Base-by-base conservation (phyloP, 1,140 invertebrate species). In the Tenebrio molitor region DNA sequence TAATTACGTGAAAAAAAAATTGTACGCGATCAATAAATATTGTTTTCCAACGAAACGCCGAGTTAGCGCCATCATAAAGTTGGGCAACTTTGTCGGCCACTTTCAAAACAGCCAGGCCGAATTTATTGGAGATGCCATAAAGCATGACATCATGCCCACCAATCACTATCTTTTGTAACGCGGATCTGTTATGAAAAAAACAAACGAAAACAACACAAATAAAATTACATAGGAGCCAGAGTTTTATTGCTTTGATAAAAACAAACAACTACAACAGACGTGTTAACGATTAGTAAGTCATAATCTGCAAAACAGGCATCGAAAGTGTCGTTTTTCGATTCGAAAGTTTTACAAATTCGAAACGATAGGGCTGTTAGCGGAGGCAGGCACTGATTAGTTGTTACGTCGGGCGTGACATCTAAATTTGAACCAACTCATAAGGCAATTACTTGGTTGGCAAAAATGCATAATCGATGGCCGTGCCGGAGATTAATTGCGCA, bases 401-500 rank as follows among this genome's bases (percentile, higher is more conserved):
- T 15, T 1, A 58, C 19, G 50, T 58, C 29, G 50, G 50, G 50
- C 50, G 50, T 58, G 50, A 58, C 50, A 58, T 58, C 50, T 58
- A 58, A 58, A 58, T 58, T 58, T 58, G 21, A 58, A 58, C 21
- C 19, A 58, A 58, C n/a, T 58, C 36, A 15, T n/a, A 17, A 50
- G 17, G 21, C 50, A 58, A 58, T 58, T 58, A 58, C 50, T n/a
- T 6, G 50, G 29, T 29, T 15, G n/a, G n/a, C n/a, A 58, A 58
- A 58, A 58, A 29, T 58, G 21, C 21, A 15, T 58, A 58, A 58
- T 58, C 14, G 50, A 58, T 58, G 50, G 29, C 29, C 21, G 50
- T 58, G 50, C n/a, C 50, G 50, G 50, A 58, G 50, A 58, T 58
- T 58, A 58, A 58, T 58, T 29, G 50, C 50, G 23, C 50, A 58